Evolutionary conservation across 2,888 invertebrate species (phyloP), one percentile per base, ranked within the genome.

Genomic region (Spodoptera littoralis): DNA sequence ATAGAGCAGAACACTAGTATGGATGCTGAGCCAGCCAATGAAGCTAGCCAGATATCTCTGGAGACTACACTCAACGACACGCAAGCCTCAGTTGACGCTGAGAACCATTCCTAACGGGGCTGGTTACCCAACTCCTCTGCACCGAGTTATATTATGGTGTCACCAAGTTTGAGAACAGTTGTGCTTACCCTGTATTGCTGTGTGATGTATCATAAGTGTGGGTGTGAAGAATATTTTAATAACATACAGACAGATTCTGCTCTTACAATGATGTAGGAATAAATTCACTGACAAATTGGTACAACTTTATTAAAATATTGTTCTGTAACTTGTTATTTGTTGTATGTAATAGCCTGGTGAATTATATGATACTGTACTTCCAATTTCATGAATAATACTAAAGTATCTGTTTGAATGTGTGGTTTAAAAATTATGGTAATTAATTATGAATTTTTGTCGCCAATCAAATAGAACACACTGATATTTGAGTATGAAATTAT

Each of bases 21-120:
- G n/a, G 77, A 74, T 4, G 58, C 60, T 6, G 65, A 73, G 43
- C 41, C 51, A 5, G 49, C n/a, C 4, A 54, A 65, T 12, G 70
- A 70, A n/a, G 65, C 49, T 18, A 60, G 41, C 36, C 50, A 62
- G 49, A 13, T 61, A 30, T 52, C 73, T 3, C 12, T 67, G 18
- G 74, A 79, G 9, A 63, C 71, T 0, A 77, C 57, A 22, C 54
- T 65, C 12, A 52, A 53, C 4, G 61, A 65, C 54, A 52, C 65
- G 46, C 70, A 61, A 49, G 44, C 43, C 9, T 44, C 71, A 9
- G 11, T 22, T 6, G 59, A 57, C 11, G 41, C 49, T 8, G 57
- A 70, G 45, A 66, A 81, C 62, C 81, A 85, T 82, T 85, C 87
- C 81, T 84, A 84, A 83, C 83, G 62, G 65, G 59, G 54, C 59